Percentiles rank a stretch among this genome's conserved stretches.
These are phyloP conservation scores for Drosophila kohkoa DNA, from an alignment of 1,140 invertebrate genomes.

Conservation along the genomic window DNA sequence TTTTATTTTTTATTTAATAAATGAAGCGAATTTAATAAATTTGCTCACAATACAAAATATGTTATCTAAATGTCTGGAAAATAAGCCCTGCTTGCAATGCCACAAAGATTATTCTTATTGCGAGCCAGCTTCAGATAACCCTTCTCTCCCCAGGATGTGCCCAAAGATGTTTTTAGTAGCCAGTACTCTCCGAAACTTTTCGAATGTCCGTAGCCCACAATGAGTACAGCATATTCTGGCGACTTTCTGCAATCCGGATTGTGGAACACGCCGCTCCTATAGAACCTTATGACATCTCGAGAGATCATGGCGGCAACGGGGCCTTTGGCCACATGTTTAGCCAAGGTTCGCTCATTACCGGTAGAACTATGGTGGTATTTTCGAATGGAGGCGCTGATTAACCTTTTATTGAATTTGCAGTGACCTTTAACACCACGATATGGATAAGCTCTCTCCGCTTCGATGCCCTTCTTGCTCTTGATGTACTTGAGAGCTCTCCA, in stretches of 20 bases:
- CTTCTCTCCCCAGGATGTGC: constrained; percentile 18
- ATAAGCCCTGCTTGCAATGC: not conserved
- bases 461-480: constrained; percentile 13
- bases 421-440: not conserved
- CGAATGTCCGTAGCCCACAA: constrained; percentile 24
- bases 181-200: constrained; percentile 18
- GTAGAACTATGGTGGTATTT: not conserved
- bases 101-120: constrained; percentile 5
- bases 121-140: constrained; percentile 24
- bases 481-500: constrained; percentile 5
- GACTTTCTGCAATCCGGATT: not conserved
- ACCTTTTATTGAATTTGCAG: not conserved
- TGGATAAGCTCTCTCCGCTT: constrained; percentile 9
- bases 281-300: not conserved
- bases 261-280: constrained; percentile 10
- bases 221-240: not conserved
- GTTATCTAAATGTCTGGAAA: constrained; percentile 1
- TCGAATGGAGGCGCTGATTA: not conserved
- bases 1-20: too few species aligned
- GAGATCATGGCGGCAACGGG: constrained; percentile 27
- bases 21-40: too few species aligned
- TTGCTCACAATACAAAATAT: too few species aligned
- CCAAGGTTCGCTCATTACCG: not conserved
- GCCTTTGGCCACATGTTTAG: not conserved
- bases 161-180: constrained; percentile 20